phyloP scores from a whole-genome alignment of 2,888 invertebrate genomes.

The Thumatha senex region DNA sequence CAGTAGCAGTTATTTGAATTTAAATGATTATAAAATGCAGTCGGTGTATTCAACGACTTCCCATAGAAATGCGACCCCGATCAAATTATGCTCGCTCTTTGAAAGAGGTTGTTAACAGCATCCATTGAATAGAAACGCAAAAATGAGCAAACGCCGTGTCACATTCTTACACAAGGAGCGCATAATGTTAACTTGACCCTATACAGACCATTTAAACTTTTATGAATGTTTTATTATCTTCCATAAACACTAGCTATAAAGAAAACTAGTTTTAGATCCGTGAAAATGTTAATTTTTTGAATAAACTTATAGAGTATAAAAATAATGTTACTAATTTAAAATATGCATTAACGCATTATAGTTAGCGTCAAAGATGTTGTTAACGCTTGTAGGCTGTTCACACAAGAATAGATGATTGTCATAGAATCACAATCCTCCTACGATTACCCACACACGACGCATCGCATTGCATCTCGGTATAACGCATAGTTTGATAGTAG shows the following conservation, averaged over 20 bases:
- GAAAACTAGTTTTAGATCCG: slow-evolving; percentile 59
- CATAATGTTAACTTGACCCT: slow-evolving; percentile 77
- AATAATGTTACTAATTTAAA: slow-evolving; percentile 24
- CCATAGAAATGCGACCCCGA: slow-evolving; percentile 80
- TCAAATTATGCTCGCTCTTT: slow-evolving; percentile 81
- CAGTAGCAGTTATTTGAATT: slow-evolving; percentile 5
- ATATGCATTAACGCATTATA: slow-evolving; percentile 22
- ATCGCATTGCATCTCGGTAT: slow-evolving; percentile 57
- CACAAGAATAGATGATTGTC: slow-evolving; percentile 28
- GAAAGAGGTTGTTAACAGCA: slow-evolving; percentile 81
- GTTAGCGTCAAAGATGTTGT: slow-evolving; percentile 34
- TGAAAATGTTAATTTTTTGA: slow-evolving; percentile 59
- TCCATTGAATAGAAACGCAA: slow-evolving; percentile 75
- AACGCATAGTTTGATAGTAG: slow-evolving; percentile 20
- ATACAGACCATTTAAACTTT: slow-evolving; percentile 69
- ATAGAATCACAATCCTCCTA: slow-evolving; percentile 56
- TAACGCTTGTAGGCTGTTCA: slow-evolving; percentile 27
- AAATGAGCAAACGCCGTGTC: slow-evolving; percentile 80
- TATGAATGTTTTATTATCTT: slow-evolving; percentile 66
- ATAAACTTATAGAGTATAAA: slow-evolving; percentile 27
- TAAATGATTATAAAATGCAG: slow-evolving; percentile 32
- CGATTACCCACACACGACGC: slow-evolving; percentile 56
- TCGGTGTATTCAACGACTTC: slow-evolving; percentile 62
- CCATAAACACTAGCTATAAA: slow-evolving; percentile 60
- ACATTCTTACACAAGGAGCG: slow-evolving; percentile 68